Evolutionary conservation across 2,888 invertebrate genomes (phyloP).

Genomic region (Leptopilina myrica): DNA sequence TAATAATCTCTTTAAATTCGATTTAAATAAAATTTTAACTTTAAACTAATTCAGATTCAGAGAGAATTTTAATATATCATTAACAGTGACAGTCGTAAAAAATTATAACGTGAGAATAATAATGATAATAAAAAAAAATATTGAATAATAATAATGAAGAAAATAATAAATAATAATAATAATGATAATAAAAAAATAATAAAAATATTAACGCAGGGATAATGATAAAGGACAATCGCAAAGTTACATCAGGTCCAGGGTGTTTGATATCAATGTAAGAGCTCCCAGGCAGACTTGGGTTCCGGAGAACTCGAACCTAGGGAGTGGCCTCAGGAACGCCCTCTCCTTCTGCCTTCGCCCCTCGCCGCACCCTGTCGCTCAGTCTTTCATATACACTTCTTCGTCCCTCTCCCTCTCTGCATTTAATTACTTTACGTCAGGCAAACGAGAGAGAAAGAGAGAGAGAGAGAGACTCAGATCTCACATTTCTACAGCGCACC

Average conservation of each 20-base stretch:
- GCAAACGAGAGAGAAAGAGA: slow-evolving; percentile 24
- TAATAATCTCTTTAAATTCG: no score
- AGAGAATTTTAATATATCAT: no score
- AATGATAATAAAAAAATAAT: not conserved
- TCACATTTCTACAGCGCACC: slow-evolving; percentile 16
- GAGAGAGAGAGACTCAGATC: slow-evolving; percentile 11
- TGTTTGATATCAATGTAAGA: slow-evolving; percentile 47
- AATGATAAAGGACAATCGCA: not conserved
- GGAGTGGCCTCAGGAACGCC: slow-evolving; percentile 74
- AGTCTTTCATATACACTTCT: slow-evolving; percentile 51
- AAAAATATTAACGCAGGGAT: not conserved
- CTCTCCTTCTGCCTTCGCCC: slow-evolving; percentile 53
- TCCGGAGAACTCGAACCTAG: slow-evolving; percentile 61
- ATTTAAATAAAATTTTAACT: no score
- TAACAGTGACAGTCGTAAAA: no score
- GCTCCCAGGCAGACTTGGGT: slow-evolving; percentile 47
- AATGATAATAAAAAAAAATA: no score
- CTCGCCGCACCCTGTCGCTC: slow-evolving; percentile 22
- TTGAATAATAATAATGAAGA: no score
- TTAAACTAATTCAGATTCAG: no score
- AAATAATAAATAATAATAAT: no score
- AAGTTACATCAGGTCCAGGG: slow-evolving; percentile 29
- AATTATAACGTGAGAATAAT: no score
- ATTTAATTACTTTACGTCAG: slow-evolving; percentile 70
- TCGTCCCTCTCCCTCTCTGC: slow-evolving; percentile 56